A percentile compares a stretch with the other conserved stretches of the same genome.
These are phyloP conservation scores for Petaurus breviceps DNA, from an alignment of 2,113 vertebrate species.

Conservation along the genomic window DNA sequence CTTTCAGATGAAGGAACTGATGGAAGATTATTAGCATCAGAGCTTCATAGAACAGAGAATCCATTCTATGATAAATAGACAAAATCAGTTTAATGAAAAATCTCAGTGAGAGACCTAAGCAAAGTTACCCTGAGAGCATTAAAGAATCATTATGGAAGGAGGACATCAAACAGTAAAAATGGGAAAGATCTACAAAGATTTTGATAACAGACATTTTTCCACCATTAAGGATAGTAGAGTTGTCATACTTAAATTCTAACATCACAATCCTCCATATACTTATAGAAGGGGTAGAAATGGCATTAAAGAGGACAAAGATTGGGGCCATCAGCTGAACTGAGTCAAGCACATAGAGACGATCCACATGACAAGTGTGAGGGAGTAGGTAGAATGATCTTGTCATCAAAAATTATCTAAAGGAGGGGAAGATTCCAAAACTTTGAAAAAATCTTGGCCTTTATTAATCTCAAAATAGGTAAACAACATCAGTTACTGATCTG, in stretches of 20 bases:
- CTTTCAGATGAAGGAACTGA: background rate
- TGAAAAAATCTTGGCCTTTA: background rate
- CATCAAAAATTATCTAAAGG: background rate
- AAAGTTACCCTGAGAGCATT: background rate
- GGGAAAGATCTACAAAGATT: background rate
- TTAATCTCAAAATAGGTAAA: background rate
- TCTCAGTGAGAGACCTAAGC: background rate
- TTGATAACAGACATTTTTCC: background rate
- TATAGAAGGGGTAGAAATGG: background rate
- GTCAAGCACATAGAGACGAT: background rate
- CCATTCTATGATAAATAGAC: background rate
- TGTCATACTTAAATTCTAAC: too few relatives aligned
- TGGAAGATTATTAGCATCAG: background rate
- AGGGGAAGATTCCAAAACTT: background rate
- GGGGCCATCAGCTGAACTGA: background rate
- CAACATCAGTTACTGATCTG: background rate
- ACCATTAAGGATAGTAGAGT: background rate
- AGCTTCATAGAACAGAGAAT: background rate
- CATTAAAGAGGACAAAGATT: background rate
- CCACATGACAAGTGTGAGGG: background rate
- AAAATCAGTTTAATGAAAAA: background rate
- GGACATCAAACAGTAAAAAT: background rate
- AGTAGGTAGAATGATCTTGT: background rate
- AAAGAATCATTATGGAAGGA: background rate
- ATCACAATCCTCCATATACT: background rate